phyloP scores from a whole-genome alignment of 2,888 invertebrate genomes.

The Hirtodrosophila duncani region DNA sequence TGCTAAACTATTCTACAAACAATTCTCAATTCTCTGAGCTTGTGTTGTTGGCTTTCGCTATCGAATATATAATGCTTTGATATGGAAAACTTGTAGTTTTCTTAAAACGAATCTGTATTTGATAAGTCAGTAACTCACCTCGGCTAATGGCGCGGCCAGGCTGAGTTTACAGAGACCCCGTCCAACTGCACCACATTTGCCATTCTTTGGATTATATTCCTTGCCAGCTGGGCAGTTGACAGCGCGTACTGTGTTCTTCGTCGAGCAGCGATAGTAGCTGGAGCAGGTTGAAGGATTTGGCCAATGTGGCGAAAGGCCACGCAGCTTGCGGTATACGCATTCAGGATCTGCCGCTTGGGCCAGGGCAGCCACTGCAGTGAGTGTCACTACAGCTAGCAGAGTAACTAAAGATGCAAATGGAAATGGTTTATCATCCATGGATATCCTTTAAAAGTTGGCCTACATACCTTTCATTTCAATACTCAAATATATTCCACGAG shows the following conservation, averaged over 20 bases:
- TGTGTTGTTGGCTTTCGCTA: no score
- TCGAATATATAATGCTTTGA: no score
- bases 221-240: slow-evolving; percentile 61
- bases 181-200: slow-evolving; percentile 53
- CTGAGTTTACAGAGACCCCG: slow-evolving; percentile 59
- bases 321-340: slow-evolving; percentile 64
- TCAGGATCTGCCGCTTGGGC: slow-evolving; percentile 65
- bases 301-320: slow-evolving; percentile 61
- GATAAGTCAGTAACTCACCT: slow-evolving; percentile 40
- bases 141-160: slow-evolving; percentile 43
- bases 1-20: no score
- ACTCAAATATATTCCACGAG: slow-evolving; percentile 39
- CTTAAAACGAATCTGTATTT: no score
- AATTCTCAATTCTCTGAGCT: no score
- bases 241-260: slow-evolving; percentile 52
- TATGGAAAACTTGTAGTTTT: no score
- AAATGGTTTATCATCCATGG: neutral
- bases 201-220: slow-evolving; percentile 61
- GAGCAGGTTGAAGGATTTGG: slow-evolving; percentile 64
- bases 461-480: slow-evolving; percentile 58
- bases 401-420: slow-evolving; percentile 39
- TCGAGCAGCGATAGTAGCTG: slow-evolving; percentile 67
- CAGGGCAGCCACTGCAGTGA: slow-evolving; percentile 54
- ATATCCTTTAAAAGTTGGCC: neutral
- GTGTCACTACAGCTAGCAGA: slow-evolving; percentile 63